These are phyloP conservation scores for Pandemis cinnamomeana DNA, from an alignment of 2,888 invertebrate species.

Conservation along the genomic window DNA sequence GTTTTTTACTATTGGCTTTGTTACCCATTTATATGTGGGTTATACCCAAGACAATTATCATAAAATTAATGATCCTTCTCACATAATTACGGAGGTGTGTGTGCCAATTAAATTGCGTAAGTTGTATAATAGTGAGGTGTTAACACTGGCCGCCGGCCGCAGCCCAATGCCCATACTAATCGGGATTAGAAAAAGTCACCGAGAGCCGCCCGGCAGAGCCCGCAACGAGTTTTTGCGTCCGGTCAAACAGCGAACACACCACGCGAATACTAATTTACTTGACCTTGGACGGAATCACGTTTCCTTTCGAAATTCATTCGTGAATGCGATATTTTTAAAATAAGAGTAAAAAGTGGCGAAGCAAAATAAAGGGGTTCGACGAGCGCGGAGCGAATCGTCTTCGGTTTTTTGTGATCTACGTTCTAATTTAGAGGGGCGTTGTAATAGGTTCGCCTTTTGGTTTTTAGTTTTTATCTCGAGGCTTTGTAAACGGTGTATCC, in stretches of 20 bases:
- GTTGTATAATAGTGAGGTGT: slow-evolving; percentile 47
- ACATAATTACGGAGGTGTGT: slow-evolving; percentile 38
- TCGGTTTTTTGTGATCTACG: slow-evolving; percentile 73
- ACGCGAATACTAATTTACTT: slow-evolving; percentile 80
- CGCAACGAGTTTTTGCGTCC: slow-evolving; percentile 78
- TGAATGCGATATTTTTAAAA: slow-evolving; percentile 83
- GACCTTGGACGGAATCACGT: slow-evolving; percentile 82
- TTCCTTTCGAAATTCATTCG: slow-evolving; percentile 84
- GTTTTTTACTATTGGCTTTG: background rate
- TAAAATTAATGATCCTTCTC: slow-evolving; percentile 25
- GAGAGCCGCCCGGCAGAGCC: slow-evolving; percentile 60
- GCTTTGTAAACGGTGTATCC: background rate
- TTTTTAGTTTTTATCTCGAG: slow-evolving; percentile 17
- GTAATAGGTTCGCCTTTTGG: slow-evolving; percentile 34
- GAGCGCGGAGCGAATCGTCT: slow-evolving; percentile 63
- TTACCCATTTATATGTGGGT: slow-evolving; percentile 10
- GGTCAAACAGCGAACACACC: slow-evolving; percentile 78
- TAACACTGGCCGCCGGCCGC: slow-evolving; percentile 54
- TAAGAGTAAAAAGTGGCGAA: slow-evolving; percentile 79
- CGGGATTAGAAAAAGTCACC: slow-evolving; percentile 72
- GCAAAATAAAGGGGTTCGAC: slow-evolving; percentile 79
- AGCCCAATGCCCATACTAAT: slow-evolving; percentile 67
- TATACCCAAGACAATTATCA: slow-evolving; percentile 22
- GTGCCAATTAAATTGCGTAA: slow-evolving; percentile 49
- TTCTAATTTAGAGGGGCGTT: slow-evolving; percentile 61